Evolutionary conservation across 2,888 invertebrate species (phyloP), one percentile per base, ranked within the genome.

Genomic region (Ephialtes manifestator): DNA sequence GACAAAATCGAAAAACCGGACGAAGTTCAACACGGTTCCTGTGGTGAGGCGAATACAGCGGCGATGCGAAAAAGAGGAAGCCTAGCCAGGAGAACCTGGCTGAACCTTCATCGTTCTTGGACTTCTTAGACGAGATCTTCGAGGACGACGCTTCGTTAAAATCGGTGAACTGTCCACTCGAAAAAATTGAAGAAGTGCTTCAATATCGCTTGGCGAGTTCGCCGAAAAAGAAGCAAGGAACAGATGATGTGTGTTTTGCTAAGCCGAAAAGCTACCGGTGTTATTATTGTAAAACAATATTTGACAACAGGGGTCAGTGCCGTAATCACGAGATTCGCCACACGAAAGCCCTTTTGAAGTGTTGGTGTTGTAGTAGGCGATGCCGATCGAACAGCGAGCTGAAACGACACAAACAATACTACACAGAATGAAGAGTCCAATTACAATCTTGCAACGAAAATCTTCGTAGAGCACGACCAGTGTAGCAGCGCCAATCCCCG

Each of bases 221-320:
- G 20, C 70, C 31, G 35, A 31, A 51, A 28, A 35, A 15, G 18
- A 58, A 7, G 28, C 55, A 58, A 72, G 5, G 7, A 48, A 72
- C 35, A 24, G 65, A 67, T 2, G 35, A 58, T 11, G 18, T 24
- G 8, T n/a, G n/a, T 20, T 84, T 81, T 43, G 13, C 70, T 7
- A 60, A n/a, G 5, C 86, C 86, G 1, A 71, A 35, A 13, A 31
- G 31, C 4, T 82, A 79, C 10, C 1, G 65, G 0, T 86, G 86
- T 51, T 51, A 39, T n/a, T 84, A 79, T n/a, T n/a, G n/a, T n/a
- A n/a, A n/a, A n/a, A n/a, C n/a, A n/a, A n/a, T n/a, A n/a, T n/a
- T n/a, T n/a, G n/a, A n/a, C n/a, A n/a, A n/a, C n/a, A n/a, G n/a
- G n/a, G n/a, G n/a, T n/a, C n/a, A n/a, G n/a, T n/a, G n/a, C n/a